Base-by-base conservation (phyloP, 2,797 vertebrate species). In the Acanthopagrus latus region DNA sequence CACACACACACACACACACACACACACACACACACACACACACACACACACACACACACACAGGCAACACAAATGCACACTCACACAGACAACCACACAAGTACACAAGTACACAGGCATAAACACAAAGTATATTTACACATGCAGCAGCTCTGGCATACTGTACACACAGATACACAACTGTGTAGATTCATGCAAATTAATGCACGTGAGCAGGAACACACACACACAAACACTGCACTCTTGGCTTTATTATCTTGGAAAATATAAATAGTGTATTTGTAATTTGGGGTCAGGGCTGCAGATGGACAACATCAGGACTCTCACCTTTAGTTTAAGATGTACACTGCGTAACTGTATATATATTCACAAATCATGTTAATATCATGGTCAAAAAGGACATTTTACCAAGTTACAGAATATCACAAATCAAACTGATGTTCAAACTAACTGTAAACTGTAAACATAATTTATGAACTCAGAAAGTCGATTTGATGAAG, bases 201-300 rank as follows among this genome's bases (percentile, higher is more conserved):
- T 0, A 3, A 48, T 76, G 47, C 23, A 67, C 23, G 23, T 47
- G 25, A 62, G 29, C 38, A 66, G 25, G 48, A 27, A 55, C 10
- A 21, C 51, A 58, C 29, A n/a, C n/a, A n/a, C 6, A 33, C 33
- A 33, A 7, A 33, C 7, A 33, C 7, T 68, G 29, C 16, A 38
- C 21, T 57, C 23, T 41, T 11, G 5, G 43, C 46, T 47, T 2
- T 25, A 18, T 58, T 38, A 47, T 64, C 57, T 3, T 29, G 41
- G 27, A 20, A n/a, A 66, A 69, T 16, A 47, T 65, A 41, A 77
- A 64, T 68, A 60, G 64, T 62, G 17, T n/a, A 76, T 41, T 44
- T 6, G 3, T 16, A 20, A 12, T 71, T 29, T 38, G 2, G 7
- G 18, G 23, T 62, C 18, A 50, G 3, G 11, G 1, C 47, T 60